phyloP scores from a whole-genome alignment of 2,113 vertebrate species.

The Myotis davidii region DNA sequence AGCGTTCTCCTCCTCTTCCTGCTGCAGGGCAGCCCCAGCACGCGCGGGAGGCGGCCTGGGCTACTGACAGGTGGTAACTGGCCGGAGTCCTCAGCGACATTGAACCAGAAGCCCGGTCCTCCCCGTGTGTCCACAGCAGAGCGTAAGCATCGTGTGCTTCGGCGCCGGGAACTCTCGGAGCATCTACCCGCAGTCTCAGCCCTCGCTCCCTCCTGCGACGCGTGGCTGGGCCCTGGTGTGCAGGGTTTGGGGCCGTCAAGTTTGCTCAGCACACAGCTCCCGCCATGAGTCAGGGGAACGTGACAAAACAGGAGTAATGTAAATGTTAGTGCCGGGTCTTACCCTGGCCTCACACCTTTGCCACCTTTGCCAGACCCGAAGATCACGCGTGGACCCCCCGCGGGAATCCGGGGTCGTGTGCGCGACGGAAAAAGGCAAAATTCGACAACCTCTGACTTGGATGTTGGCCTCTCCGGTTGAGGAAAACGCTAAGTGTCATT shows the following conservation, averaged over 20 bases:
- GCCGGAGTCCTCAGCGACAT: conserved; percentile 60
- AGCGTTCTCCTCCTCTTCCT: conserved; percentile 40
- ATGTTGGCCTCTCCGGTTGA: not conserved
- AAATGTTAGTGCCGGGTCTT: not conserved
- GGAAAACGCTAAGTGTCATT: not conserved
- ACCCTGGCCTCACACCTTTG: not conserved
- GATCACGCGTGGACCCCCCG: not conserved
- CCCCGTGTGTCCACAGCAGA: conserved; percentile 49
- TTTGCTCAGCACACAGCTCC: not conserved
- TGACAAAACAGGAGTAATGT: not conserved
- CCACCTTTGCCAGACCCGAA: not conserved
- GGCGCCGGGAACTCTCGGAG: conserved; percentile 52
- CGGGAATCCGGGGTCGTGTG: accelerated
- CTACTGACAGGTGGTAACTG: conserved; percentile 62
- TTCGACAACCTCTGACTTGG: not conserved
- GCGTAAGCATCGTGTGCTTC: conserved; percentile 58
- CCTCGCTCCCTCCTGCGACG: conserved; percentile 29
- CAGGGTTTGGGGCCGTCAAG: not conserved
- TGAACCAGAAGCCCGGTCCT: conserved; percentile 49
- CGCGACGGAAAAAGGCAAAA: not conserved
- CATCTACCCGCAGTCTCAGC: conserved; percentile 63
- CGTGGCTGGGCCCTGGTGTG: not conserved
- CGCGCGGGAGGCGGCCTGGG: conserved; percentile 55
- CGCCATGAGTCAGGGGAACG: not conserved
- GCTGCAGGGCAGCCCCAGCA: conserved; percentile 49